Evolutionary conservation across 1,140 invertebrate species (phyloP).

Genomic region (Temnothorax curvispinosus): DNA sequence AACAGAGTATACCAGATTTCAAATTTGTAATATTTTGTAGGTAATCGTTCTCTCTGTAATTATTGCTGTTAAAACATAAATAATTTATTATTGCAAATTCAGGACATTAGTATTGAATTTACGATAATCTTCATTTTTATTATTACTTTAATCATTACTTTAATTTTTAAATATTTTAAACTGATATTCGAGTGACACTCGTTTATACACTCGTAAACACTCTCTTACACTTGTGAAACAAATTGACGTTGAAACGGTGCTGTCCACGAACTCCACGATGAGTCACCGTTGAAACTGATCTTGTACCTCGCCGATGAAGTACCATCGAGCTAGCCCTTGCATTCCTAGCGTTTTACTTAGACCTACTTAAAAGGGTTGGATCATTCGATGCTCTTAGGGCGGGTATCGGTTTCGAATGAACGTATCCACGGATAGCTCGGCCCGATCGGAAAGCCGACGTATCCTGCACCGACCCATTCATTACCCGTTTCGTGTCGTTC

Average conservation of each 20-base stretch:
- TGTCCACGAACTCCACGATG: slow-evolving; percentile 47
- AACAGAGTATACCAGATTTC: background rate
- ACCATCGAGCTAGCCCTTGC: slow-evolving; percentile 69
- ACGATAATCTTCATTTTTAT: background rate
- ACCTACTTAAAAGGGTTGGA: slow-evolving; percentile 77
- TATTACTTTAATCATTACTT: background rate
- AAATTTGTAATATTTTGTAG: background rate
- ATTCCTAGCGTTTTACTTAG: slow-evolving; percentile 78
- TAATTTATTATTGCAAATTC: background rate
- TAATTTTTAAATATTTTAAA: background rate
- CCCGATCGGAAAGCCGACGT: slow-evolving; percentile 38
- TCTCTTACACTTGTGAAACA: slow-evolving; percentile 12
- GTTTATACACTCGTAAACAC: background rate
- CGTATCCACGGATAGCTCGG: slow-evolving; percentile 21
- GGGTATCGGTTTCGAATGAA: slow-evolving; percentile 64
- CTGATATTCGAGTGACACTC: background rate
- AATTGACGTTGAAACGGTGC: slow-evolving; percentile 18
- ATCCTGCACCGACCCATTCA: slow-evolving; percentile 73
- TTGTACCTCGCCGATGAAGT: slow-evolving; percentile 61
- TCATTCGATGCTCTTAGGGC: slow-evolving; percentile 72
- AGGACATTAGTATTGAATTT: background rate
- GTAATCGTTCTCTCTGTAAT: background rate
- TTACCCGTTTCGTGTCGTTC: slow-evolving; percentile 67
- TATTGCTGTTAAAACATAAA: background rate
- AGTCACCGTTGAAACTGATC: slow-evolving; percentile 72